Percentiles rank a stretch among this genome's conserved stretches.
Evolutionary conservation across 1,140 invertebrate species (phyloP).

Genomic region (Odontomachus brunneus): DNA sequence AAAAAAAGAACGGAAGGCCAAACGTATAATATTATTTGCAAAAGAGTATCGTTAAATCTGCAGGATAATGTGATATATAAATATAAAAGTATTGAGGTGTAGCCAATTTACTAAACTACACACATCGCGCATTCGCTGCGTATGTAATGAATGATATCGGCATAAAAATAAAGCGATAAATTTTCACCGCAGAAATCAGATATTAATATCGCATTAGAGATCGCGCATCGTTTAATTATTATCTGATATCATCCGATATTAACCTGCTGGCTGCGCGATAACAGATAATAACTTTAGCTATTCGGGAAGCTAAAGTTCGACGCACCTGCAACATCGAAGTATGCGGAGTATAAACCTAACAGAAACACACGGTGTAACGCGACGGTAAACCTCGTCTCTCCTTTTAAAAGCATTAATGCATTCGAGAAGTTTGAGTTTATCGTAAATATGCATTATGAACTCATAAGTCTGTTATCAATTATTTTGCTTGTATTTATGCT

Average conservation of each 20-base stretch:
- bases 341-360: slow-evolving; percentile 11
- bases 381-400: not conserved
- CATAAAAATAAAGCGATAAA: no score
- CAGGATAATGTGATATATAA: no score
- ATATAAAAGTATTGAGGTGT: no score
- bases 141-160: no score
- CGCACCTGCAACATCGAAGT: slow-evolving; percentile 18
- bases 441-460: no score
- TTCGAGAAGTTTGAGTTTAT: not conserved
- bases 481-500: no score
- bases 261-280: slow-evolving; percentile 4
- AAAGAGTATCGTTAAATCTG: no score
- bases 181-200: not conserved
- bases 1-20: no score
- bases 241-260: slow-evolving; percentile 28
- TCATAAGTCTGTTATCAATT: no score
- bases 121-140: no score
- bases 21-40: no score
- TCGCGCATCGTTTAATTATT: slow-evolving; percentile 42
- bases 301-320: slow-evolving; percentile 46
- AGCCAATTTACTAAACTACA: no score
- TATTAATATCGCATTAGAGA: slow-evolving; percentile 14
- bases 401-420: slow-evolving; percentile 12
- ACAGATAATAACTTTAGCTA: slow-evolving; percentile 51
- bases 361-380: slow-evolving; percentile 11